These are phyloP conservation scores for Trichonephila clavata DNA, from an alignment of 1,140 invertebrate genomes.

Conservation along the genomic window DNA sequence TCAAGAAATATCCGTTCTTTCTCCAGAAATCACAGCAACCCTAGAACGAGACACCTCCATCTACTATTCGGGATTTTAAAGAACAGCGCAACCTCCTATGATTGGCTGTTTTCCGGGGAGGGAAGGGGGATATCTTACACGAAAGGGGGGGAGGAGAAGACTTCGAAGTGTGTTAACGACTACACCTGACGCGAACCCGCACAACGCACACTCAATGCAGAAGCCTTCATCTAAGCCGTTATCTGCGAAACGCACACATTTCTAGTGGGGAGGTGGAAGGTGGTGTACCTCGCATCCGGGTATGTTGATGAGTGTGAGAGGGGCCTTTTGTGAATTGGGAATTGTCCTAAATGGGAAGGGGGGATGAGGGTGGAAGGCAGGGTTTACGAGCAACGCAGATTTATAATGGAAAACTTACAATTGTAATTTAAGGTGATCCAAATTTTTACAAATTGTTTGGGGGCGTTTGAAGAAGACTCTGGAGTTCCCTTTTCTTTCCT, in stretches of 20 bases:
- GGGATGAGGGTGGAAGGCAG: neutral
- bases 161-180: conserved; percentile 58
- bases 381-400: conserved; percentile 69
- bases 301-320: conserved; percentile 58
- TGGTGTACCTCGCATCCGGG: conserved; percentile 27
- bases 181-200: conserved; percentile 32
- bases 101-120: conserved; percentile 65
- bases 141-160: neutral
- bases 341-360: conserved; percentile 61
- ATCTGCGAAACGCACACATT: conserved; percentile 64
- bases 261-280: neutral
- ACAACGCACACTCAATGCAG: neutral
- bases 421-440: conserved; percentile 61
- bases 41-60: conserved; percentile 52
- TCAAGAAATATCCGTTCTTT: conserved; percentile 45
- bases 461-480: neutral
- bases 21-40: neutral
- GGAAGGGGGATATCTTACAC: conserved; percentile 11
- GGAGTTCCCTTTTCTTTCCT: neutral
- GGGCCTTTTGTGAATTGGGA: conserved; percentile 67
- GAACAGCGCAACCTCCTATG: conserved; percentile 63
- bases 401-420: conserved; percentile 53
- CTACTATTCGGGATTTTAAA: conserved; percentile 55
- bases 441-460: conserved; percentile 28
- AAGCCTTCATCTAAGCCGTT: conserved; percentile 49